Base-by-base conservation (phyloP, 2,888 invertebrate genomes). In the Andrena bucephala region DNA sequence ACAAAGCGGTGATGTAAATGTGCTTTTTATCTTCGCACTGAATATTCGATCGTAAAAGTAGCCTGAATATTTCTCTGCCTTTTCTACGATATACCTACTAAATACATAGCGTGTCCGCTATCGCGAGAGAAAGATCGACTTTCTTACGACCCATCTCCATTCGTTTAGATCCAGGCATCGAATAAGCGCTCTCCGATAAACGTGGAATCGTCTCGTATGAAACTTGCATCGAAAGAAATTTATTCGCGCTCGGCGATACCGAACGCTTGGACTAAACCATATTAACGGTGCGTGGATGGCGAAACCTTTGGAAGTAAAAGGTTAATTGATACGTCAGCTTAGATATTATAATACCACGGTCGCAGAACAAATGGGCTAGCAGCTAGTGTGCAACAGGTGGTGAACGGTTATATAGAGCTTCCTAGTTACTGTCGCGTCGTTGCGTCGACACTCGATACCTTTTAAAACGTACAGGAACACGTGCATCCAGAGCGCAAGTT, bases 271-370 rank as follows among this genome's bases (percentile, higher is more conserved):
- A 57, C 20, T 57, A 57, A 57, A 57, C 8, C 24, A 13, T 57
- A 57, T 66, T 33, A 27, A 31, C n/a, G 50, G 10, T n/a, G 48
- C 42, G 42, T 42, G 42, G 13, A 42, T 24, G 59, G 31, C 5
- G 54, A 54, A 82, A 74, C 50, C n/a, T n/a, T 24, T 52, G 2
- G 2, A 60, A 62, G 68, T 50, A 33, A 86, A 86, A 84, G 79
- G 75, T 86, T 84, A 84, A 86, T 84, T 52, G 72, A 81, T 77
- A 81, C 81, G 36, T 69, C 69, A 36, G 59, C 31, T 59, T 5
- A 48, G 36, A 52, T 65, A 80, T 52, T 68, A 48, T 42, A 16
- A 68, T 48, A 50, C 16, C 13, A 42, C 16, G 36, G 24, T 60
- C 27, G 31, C 6, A 57, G 36, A 70, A 70, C 65, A 62, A 85